phyloP scores from a whole-genome alignment of 1,140 invertebrate genomes.

The Pectinophora gossypiella region DNA sequence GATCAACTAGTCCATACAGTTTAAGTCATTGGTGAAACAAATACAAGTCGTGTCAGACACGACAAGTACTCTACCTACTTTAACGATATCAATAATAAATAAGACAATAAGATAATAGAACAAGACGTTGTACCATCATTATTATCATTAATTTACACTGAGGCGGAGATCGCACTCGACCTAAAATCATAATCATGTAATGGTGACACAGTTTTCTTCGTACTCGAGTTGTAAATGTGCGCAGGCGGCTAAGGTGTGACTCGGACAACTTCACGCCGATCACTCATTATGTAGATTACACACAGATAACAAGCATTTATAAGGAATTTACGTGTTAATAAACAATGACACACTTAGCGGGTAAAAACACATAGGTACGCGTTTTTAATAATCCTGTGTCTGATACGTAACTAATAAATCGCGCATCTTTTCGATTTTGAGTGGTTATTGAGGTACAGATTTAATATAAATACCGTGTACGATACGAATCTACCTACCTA shows the following conservation, averaged over 20 bases:
- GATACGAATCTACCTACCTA: no score
- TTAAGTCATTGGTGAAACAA: neutral
- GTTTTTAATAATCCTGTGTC: neutral
- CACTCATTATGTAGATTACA: conserved; percentile 1
- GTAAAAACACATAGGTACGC: neutral
- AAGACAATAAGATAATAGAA: conserved; percentile 44
- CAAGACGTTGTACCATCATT: conserved; percentile 36
- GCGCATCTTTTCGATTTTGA: no score
- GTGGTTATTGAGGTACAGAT: no score
- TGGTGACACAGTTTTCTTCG: conserved; percentile 38
- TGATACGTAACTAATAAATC: no score
- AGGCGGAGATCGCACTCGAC: conserved; percentile 36
- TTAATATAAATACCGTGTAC: no score
- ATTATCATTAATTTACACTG: conserved; percentile 50
- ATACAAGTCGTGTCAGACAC: neutral
- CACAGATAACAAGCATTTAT: conserved; percentile 9
- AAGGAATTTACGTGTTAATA: conserved; percentile 1
- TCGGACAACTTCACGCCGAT: neutral
- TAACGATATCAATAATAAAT: conserved; percentile 46
- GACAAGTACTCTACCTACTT: conserved; percentile 9
- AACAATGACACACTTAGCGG: neutral
- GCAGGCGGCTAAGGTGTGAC: neutral
- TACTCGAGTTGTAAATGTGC: neutral
- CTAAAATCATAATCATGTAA: conserved; percentile 39
- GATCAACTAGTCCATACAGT: conserved; percentile 46